phyloP scores from a whole-genome alignment of 1,140 invertebrate genomes.

The Caenorhabditis tropicalis region DNA sequence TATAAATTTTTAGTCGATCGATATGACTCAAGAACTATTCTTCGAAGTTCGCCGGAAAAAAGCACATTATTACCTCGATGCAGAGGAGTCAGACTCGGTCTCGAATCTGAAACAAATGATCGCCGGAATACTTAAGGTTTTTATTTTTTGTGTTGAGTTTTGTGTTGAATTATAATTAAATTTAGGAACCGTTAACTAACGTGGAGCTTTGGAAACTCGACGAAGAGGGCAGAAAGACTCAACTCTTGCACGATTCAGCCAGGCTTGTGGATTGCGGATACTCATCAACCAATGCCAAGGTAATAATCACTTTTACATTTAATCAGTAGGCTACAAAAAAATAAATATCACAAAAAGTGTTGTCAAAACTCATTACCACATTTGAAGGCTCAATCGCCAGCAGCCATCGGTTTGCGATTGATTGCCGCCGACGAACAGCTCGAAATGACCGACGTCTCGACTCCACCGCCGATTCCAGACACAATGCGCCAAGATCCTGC shows the following conservation, averaged over 20 bases:
- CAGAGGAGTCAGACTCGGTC: background rate
- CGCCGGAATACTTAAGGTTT: background rate
- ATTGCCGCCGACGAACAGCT: background rate
- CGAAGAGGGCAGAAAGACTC: background rate
- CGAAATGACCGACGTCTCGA: constrained; percentile 49
- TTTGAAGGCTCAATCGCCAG: constrained; percentile 45
- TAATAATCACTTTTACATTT: background rate
- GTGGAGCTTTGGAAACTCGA: constrained; percentile 40
- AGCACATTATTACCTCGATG: background rate
- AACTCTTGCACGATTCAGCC: background rate
- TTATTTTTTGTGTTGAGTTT: background rate
- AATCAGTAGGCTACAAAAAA: background rate
- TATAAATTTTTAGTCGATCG: background rate
- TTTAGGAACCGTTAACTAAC: constrained; percentile 47
- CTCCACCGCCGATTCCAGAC: constrained; percentile 57
- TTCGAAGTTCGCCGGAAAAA: constrained; percentile 8
- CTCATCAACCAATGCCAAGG: constrained; percentile 47
- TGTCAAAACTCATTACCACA: too few relatives aligned
- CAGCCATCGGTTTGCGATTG: constrained; percentile 3
- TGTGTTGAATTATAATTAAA: background rate
- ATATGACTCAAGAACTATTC: constrained; percentile 23
- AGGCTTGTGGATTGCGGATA: constrained; percentile 44
- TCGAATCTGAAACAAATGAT: constrained; percentile 3
- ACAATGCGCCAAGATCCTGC: constrained; percentile 52
- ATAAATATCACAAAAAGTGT: background rate